phyloP scores from a whole-genome alignment of 2,113 vertebrate species.

The Notechis scutatus region DNA sequence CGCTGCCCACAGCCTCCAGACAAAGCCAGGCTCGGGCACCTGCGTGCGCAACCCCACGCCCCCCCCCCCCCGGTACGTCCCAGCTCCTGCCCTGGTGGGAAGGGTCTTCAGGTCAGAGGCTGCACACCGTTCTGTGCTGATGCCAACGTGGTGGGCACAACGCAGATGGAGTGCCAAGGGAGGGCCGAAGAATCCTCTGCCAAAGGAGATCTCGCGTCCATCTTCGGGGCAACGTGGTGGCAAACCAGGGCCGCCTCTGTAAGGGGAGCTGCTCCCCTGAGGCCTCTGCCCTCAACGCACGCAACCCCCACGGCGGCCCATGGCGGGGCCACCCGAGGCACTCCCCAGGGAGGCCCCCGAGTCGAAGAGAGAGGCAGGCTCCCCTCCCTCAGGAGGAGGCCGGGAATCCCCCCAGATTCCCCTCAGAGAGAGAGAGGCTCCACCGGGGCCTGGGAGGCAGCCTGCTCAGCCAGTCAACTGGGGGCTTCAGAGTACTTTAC shows the following conservation, averaged over 20 bases:
- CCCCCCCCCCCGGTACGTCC: background rate
- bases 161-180: background rate
- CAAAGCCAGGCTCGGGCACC: background rate
- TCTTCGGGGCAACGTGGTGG: background rate
- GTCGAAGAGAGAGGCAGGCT: background rate
- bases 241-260: background rate
- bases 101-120: background rate
- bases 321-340: slow-evolving; percentile 5
- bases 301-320: background rate
- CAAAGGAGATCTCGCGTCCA: slow-evolving; percentile 22
- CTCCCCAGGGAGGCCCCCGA: slow-evolving; percentile 28
- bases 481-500: slow-evolving; percentile 91
- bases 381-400: slow-evolving; percentile 23
- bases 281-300: background rate
- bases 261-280: background rate
- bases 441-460: slow-evolving; percentile 60
- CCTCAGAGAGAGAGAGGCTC: slow-evolving; percentile 64
- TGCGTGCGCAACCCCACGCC: background rate
- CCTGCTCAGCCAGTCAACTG: slow-evolving; percentile 71
- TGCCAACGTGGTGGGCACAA: background rate
- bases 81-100: background rate
- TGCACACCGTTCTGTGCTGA: background rate
- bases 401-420: slow-evolving; percentile 44
- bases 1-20: background rate
- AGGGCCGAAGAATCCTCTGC: slow-evolving; percentile 30